Evolutionary conservation across 2,113 vertebrate genomes (phyloP).

Genomic region (Zosterops borbonicus): DNA sequence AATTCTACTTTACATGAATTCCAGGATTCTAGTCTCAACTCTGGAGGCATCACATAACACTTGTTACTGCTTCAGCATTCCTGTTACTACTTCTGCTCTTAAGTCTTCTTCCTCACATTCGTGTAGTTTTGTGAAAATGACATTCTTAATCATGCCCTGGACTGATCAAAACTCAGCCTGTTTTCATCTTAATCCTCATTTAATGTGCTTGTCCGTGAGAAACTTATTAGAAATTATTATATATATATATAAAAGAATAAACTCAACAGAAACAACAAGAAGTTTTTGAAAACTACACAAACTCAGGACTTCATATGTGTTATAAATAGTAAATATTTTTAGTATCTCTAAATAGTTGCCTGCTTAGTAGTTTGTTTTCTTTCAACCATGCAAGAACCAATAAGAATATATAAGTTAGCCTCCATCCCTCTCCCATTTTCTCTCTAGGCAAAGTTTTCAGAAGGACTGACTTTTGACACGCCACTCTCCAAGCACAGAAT

Average conservation of each 20-base stretch:
- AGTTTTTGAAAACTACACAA: neutral
- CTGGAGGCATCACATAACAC: neutral
- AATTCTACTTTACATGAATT: neutral
- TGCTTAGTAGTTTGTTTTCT: neutral
- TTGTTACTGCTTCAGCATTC: neutral
- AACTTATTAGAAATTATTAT: neutral
- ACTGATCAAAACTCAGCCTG: neutral
- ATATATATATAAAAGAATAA: neutral
- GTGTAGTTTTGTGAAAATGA: neutral
- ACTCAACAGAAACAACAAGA: neutral
- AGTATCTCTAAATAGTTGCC: neutral
- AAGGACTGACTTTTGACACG: neutral
- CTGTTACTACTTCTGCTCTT: neutral
- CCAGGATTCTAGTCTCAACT: neutral
- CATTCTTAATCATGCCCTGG: neutral
- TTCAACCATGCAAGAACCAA: neutral
- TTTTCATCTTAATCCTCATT: neutral
- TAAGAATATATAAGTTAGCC: neutral
- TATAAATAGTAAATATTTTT: neutral
- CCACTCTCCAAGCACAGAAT: neutral
- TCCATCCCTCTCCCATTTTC: neutral
- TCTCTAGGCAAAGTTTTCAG: neutral
- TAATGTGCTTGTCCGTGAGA: neutral
- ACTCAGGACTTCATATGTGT: neutral
- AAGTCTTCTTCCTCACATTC: neutral